A percentile compares a stretch with the other conserved stretches of the same genome.
These are phyloP conservation scores for Polietes domitor DNA, from an alignment of 2,888 invertebrate genomes.

Conservation along the genomic window DNA sequence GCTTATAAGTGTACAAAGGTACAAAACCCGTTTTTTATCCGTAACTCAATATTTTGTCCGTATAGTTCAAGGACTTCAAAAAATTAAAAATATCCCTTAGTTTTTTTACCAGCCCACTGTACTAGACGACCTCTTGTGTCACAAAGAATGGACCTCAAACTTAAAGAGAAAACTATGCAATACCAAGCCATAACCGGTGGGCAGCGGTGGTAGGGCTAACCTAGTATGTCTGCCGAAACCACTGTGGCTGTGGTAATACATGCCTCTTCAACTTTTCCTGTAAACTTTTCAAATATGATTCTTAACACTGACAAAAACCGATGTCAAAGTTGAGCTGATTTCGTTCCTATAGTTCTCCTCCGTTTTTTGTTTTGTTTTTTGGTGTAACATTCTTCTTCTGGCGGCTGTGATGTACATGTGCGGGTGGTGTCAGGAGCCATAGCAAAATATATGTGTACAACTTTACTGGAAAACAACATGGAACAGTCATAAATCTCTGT, in stretches of 20 bases:
- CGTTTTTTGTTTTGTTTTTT: too few relatives aligned
- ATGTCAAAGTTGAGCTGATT: slow-evolving; percentile 58
- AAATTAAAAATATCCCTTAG: too few relatives aligned
- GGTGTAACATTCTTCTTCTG: slow-evolving; percentile 15
- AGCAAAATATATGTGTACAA: slow-evolving; percentile 35
- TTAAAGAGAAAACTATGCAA: too few relatives aligned
- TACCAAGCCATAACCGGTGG: too few relatives aligned
- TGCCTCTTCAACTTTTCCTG: slow-evolving; percentile 19
- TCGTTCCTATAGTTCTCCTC: background rate
- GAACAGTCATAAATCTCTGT: slow-evolving; percentile 64
- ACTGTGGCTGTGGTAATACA: slow-evolving; percentile 2
- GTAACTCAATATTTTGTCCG: too few relatives aligned
- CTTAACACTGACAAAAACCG: slow-evolving; percentile 59
- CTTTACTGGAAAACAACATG: slow-evolving; percentile 43
- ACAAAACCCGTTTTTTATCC: too few relatives aligned
- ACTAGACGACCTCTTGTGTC: too few relatives aligned
- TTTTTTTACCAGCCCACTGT: too few relatives aligned
- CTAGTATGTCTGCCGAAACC: background rate
- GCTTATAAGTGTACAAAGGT: too few relatives aligned
- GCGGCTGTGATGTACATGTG: slow-evolving; percentile 29
- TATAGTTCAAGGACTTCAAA: too few relatives aligned
- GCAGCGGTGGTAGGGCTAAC: too few relatives aligned
- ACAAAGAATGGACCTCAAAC: too few relatives aligned
- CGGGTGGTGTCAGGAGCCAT: slow-evolving; percentile 39
- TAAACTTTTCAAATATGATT: slow-evolving; percentile 63